A percentile compares a stretch with the other conserved stretches of the same genome.
Conservation (phyloP, 2,888 invertebrate species). For the Protula sp. region DNA sequence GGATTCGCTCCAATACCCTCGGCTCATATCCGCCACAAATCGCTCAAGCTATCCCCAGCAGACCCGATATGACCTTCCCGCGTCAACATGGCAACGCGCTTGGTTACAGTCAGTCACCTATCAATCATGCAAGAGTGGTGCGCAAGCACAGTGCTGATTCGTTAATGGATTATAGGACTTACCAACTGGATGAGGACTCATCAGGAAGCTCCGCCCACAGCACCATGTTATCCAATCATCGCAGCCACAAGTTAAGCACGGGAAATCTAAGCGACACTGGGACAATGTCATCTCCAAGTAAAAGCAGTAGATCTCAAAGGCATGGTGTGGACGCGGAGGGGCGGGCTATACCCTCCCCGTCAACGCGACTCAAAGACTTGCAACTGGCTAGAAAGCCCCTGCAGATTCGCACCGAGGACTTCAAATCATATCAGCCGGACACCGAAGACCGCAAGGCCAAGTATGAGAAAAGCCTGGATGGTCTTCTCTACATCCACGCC, state of each 20-base stretch:
- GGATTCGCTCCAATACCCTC: not conserved
- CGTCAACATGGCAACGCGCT: not conserved
- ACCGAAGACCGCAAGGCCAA: slow-evolving; percentile 32
- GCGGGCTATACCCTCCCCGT: not conserved
- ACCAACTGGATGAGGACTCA: not conserved
- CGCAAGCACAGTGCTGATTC: not conserved
- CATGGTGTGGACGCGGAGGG: not conserved
- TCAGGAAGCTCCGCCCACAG: not conserved
- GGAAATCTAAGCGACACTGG: not conserved
- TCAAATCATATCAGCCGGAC: slow-evolving; percentile 39
- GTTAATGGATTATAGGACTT: not conserved
- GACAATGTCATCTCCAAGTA: too few species aligned
- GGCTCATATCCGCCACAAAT: not conserved
- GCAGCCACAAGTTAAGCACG: not conserved
- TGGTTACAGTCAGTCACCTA: too few species aligned
- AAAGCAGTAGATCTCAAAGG: too few species aligned
- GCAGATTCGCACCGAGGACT: slow-evolving; percentile 49
- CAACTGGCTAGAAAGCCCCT: slow-evolving; percentile 47
- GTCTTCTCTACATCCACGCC: slow-evolving; percentile 50
- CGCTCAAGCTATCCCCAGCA: not conserved
- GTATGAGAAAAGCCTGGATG: slow-evolving; percentile 29
- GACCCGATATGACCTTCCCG: not conserved
- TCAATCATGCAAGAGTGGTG: too few species aligned
- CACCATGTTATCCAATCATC: too few species aligned
- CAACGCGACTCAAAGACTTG: slow-evolving; percentile 14